Conservation (phyloP, 2,113 vertebrate species). For the Grantiella picta region DNA sequence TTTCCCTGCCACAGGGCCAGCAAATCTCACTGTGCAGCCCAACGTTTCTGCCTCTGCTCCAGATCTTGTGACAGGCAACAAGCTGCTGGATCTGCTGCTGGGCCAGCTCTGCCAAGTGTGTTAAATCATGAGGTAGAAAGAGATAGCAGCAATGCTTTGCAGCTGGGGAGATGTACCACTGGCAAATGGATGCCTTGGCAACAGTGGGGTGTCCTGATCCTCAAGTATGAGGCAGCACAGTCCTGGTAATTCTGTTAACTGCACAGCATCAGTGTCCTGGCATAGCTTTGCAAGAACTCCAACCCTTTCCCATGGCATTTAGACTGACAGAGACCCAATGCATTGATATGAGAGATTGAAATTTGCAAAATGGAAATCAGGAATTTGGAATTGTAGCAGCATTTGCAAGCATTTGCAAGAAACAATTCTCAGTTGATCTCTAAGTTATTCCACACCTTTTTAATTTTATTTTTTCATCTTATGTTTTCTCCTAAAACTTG, state of each 20-base stretch:
- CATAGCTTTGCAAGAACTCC: background rate
- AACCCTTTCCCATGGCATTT: background rate
- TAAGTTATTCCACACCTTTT: background rate
- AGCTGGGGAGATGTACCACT: background rate
- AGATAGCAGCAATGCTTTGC: background rate
- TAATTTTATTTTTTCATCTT: background rate
- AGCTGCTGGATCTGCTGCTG: background rate
- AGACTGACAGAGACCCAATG: background rate
- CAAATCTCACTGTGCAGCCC: background rate
- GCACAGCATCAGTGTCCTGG: rapidly evolving
- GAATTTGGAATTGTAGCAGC: background rate
- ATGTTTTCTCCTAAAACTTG: background rate
- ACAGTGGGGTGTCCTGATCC: background rate
- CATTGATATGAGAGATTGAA: background rate
- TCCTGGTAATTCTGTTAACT: background rate
- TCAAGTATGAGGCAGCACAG: background rate
- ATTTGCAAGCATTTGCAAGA: background rate
- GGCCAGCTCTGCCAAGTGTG: background rate
- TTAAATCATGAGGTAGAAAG: background rate
- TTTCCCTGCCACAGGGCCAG: background rate
- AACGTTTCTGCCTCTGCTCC: background rate
- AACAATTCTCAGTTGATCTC: background rate
- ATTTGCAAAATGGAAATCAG: background rate
- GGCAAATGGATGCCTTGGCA: background rate
- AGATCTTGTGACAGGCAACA: background rate